Evolutionary conservation across 1,140 invertebrate genomes (phyloP), one percentile per base, ranked within the genome.

Genomic region (Rhyzopertha dominica): DNA sequence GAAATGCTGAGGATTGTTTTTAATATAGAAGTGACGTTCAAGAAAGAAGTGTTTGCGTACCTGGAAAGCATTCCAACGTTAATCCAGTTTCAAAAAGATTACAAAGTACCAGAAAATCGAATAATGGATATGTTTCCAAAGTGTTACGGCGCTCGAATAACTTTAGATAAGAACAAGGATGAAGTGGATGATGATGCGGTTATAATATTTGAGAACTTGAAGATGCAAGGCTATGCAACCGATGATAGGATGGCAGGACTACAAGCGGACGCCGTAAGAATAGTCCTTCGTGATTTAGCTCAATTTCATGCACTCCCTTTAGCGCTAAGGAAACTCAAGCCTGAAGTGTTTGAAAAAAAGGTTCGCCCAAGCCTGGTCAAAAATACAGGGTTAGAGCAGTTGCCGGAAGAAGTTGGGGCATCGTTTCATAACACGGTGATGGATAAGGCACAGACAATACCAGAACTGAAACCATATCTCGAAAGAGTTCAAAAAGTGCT

Each of bases 11-110:
- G 75, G 45, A 62, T 73, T 17, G 58, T 77, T 7, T 80, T 80
- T 50, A 71, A 78, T 49, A 75, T 74, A 8, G 71, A 74, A 19
- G 56, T 75, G 0, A 74, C 77, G 1, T 80, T 78, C 45, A 63
- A 71, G 3, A 79, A 78, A 19, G 78, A 80, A 56, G 56, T 77
- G 9, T 54, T 70, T 2, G 75, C 78, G n/a, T 80, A 80, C 38
- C 60, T 65, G 20, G 60, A 60, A 18, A 56, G 77, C 30, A 68
- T 69, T 2, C 71, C 76, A 1, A 66, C 66, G 4, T 62, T 80
- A 28, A 43, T 68, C 0, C 56, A 72, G 16, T 53, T 80, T 2
- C 74, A 79, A 42, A 46, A 63, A 7, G 68, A 78, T 23, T 64
- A 56, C 14, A 67, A 69, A 0, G 34, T 77, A 0, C 37, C 61